Conservation (phyloP, 2,113 vertebrate genomes). For the Pitta sordida region DNA sequence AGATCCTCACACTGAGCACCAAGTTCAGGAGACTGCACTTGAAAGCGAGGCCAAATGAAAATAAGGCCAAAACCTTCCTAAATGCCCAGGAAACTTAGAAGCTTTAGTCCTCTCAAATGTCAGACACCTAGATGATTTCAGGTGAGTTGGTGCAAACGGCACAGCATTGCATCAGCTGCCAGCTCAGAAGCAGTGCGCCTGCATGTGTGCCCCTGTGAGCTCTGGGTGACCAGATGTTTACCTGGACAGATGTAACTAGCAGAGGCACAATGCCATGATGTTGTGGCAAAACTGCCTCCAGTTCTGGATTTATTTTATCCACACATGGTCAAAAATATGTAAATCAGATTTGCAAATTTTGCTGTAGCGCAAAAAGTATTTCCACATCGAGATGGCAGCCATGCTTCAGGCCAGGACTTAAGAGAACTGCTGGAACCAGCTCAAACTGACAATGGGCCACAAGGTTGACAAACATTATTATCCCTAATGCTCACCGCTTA, state of each 20-base stretch:
- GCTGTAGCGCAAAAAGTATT: accelerated
- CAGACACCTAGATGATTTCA: background rate
- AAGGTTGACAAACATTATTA: conserved; percentile 18
- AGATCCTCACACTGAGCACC: background rate
- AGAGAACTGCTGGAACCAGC: background rate
- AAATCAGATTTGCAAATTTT: background rate
- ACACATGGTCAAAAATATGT: accelerated
- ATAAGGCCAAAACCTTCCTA: background rate
- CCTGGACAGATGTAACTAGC: accelerated
- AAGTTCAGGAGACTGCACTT: background rate
- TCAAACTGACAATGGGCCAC: background rate
- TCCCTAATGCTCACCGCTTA: conserved; percentile 19
- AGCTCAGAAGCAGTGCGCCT: accelerated
- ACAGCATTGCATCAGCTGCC: background rate
- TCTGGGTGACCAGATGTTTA: accelerated
- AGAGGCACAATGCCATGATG: background rate
- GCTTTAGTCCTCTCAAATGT: background rate
- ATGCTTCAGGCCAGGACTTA: background rate
- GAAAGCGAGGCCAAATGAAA: background rate
- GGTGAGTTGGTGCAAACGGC: background rate
- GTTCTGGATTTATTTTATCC: background rate
- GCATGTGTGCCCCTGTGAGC: accelerated
- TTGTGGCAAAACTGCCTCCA: background rate
- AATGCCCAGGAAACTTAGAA: background rate
- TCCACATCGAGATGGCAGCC: background rate